Conservation (phyloP, 2,113 vertebrate species). For the Martes martes region DNA sequence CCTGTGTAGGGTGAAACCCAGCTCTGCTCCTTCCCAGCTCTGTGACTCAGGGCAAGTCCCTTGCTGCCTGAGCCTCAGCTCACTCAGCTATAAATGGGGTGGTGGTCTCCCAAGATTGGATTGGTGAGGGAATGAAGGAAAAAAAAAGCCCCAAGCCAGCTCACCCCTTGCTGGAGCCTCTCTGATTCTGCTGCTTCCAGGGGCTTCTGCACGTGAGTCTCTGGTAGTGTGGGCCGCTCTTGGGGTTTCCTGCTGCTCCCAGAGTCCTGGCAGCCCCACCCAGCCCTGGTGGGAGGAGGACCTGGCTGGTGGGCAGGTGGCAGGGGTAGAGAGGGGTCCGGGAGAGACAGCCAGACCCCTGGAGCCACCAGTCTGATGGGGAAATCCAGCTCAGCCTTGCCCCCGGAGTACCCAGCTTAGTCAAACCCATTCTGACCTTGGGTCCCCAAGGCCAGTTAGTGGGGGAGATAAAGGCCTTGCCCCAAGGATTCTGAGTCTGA, state of each 20-base stretch:
- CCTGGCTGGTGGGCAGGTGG: background rate
- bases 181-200: background rate
- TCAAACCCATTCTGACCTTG: background rate
- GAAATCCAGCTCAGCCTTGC: background rate
- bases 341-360: background rate
- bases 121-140: background rate
- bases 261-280: background rate
- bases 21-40: background rate
- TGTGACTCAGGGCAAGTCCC: background rate
- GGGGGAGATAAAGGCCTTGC: background rate
- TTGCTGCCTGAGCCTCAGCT: background rate
- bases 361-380: background rate
- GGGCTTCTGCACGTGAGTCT: background rate
- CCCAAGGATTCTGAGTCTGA: background rate
- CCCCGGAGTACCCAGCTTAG: background rate
- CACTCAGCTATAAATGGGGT: background rate
- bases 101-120: background rate
- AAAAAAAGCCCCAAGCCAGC: background rate
- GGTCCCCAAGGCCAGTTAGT: background rate
- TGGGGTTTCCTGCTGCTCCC: background rate
- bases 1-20: background rate
- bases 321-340: background rate
- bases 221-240: background rate
- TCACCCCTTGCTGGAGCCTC: background rate
- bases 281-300: background rate